Conservation (phyloP, 2,113 vertebrate genomes). For the Erpornis zantholeuca region DNA sequence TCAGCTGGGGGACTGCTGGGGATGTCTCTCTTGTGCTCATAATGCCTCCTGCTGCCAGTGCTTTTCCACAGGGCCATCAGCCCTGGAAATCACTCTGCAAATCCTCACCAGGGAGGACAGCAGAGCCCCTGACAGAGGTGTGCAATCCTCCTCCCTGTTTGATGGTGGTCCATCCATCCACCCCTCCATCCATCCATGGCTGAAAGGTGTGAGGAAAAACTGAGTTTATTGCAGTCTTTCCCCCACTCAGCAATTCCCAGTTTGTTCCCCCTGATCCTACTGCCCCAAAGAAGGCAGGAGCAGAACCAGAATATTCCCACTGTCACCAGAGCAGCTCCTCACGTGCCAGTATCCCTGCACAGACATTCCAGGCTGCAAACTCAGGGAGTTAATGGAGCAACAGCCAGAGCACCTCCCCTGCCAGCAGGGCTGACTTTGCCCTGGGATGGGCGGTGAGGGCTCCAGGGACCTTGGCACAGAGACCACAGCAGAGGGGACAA, state of each 20-base stretch:
- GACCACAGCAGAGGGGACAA: neutral
- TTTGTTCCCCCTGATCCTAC: neutral
- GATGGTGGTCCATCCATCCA: neutral
- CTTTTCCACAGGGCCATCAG: neutral
- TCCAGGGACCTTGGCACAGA: neutral
- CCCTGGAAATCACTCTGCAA: neutral
- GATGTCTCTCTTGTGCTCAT: neutral
- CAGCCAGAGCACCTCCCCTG: neutral
- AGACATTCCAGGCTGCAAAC: neutral
- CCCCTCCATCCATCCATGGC: neutral
- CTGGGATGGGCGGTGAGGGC: neutral
- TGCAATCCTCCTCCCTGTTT: neutral
- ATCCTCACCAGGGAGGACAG: neutral
- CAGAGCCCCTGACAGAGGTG: neutral
- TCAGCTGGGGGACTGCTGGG: neutral
- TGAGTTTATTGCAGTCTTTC: neutral
- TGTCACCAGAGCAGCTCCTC: neutral
- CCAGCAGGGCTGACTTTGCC: neutral
- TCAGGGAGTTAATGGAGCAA: neutral
- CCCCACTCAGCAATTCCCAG: neutral
- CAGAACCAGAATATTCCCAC: neutral
- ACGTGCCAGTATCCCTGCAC: accelerated
- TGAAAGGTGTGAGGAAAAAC: neutral
- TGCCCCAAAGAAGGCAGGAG: neutral
- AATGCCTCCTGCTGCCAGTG: neutral